These are phyloP conservation scores for Hyphantria cunea DNA, from an alignment of 1,140 invertebrate species.

Conservation along the genomic window DNA sequence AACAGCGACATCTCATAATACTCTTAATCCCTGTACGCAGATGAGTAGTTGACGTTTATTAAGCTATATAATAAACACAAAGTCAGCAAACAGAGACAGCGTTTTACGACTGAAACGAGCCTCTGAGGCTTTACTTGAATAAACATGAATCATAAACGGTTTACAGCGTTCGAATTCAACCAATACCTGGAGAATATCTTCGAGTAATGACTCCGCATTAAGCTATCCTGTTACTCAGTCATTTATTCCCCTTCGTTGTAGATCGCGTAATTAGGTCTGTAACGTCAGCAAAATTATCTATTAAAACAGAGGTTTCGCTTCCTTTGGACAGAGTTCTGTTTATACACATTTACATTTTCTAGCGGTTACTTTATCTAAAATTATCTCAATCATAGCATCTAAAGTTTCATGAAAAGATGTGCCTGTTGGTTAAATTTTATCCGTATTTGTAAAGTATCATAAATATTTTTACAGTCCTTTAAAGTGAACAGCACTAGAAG, in stretches of 20 bases:
- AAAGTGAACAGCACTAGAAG: too few relatives aligned
- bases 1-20: too few relatives aligned
- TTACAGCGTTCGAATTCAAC: slow-evolving; percentile 34
- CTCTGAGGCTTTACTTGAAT: slow-evolving; percentile 37
- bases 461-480: too few relatives aligned
- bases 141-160: slow-evolving; percentile 50
- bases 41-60: slow-evolving; percentile 21
- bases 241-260: neutral
- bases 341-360: too few relatives aligned
- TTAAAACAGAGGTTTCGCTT: too few relatives aligned
- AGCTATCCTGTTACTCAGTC: slow-evolving; percentile 12
- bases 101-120: slow-evolving; percentile 22
- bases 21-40: neutral
- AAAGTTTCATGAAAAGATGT: too few relatives aligned
- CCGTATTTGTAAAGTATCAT: too few relatives aligned
- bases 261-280: neutral
- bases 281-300: too few relatives aligned
- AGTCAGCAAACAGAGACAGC: slow-evolving; percentile 17
- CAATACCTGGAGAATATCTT: slow-evolving; percentile 16
- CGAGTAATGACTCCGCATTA: slow-evolving; percentile 17
- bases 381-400: too few relatives aligned
- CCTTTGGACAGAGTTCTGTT: too few relatives aligned
- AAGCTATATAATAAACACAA: slow-evolving; percentile 25
- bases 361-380: too few relatives aligned
- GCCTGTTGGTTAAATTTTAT: too few relatives aligned